phyloP scores from a whole-genome alignment of 1,140 invertebrate genomes.

The Paraescarpia echinospica region DNA sequence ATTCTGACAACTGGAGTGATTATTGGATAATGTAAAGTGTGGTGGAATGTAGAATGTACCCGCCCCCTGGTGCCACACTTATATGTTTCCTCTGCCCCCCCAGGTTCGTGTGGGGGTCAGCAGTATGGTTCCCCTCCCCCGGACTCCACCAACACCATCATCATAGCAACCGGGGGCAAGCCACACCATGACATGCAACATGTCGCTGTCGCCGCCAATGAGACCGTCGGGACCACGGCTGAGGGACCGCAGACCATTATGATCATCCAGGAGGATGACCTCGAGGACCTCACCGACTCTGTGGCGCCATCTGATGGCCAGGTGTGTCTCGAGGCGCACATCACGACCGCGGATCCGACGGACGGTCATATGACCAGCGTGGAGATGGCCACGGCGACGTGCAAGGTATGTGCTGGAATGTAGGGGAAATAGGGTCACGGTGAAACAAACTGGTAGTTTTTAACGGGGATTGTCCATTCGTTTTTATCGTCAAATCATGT shows the following conservation, averaged over 20 bases:
- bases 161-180: constrained; percentile 17
- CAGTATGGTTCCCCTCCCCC: background rate
- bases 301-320: background rate
- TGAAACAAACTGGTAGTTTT: background rate
- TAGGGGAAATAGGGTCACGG: background rate
- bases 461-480: background rate
- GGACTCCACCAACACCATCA: background rate
- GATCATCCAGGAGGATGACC: constrained; percentile 54
- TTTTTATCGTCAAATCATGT: too few species aligned
- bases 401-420: background rate
- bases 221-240: constrained; percentile 46
- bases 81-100: background rate
- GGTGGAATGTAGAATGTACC: too few species aligned
- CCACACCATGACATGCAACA: constrained; percentile 24
- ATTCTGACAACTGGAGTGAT: too few species aligned
- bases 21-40: too few species aligned
- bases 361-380: background rate
- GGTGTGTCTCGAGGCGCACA: background rate
- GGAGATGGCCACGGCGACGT: background rate
- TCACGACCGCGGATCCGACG: background rate
- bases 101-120: background rate
- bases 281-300: background rate
- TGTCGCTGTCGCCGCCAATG: constrained; percentile 50
- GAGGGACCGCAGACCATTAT: constrained; percentile 46
- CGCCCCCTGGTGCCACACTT: too few species aligned